phyloP scores from a whole-genome alignment of 1,140 invertebrate species.

The Pentalonia nigronervosa region DNA sequence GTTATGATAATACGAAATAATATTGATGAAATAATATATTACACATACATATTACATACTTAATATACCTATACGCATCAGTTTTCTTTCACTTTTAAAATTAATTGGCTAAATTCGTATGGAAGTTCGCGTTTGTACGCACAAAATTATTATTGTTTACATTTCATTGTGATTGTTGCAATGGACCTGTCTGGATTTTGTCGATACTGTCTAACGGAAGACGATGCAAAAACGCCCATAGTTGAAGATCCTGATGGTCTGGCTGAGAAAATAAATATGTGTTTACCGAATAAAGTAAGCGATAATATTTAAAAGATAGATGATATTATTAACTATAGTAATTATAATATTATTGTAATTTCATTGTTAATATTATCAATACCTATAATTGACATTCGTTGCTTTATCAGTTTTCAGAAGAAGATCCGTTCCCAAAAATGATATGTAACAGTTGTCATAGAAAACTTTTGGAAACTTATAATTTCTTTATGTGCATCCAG shows the following conservation, averaged over 20 bases:
- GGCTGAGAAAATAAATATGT: constrained; percentile 45
- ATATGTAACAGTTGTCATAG: constrained; percentile 45
- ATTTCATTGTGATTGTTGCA: background rate
- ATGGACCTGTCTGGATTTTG: constrained; percentile 49
- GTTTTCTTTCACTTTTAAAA: background rate
- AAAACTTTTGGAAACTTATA: constrained; percentile 45
- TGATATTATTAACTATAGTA: background rate
- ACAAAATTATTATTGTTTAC: background rate
- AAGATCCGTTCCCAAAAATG: constrained; percentile 44
- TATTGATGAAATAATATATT: constrained; percentile 44
- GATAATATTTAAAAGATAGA: background rate
- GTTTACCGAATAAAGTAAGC: constrained; percentile 52
- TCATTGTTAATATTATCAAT: background rate
- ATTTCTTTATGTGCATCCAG: constrained; percentile 36
- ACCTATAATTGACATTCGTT: background rate
- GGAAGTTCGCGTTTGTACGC: background rate
- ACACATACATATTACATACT: background rate
- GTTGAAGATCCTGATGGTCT: constrained; percentile 27
- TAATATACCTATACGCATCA: background rate
- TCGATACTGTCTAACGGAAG: constrained; percentile 42
- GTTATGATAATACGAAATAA: constrained; percentile 20
- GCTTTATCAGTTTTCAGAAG: constrained; percentile 46
- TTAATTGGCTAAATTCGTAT: background rate
- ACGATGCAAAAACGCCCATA: constrained; percentile 40
- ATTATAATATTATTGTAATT: background rate